These are phyloP conservation scores for Patella caerulea DNA, from an alignment of 2,888 invertebrate genomes.

Conservation along the genomic window DNA sequence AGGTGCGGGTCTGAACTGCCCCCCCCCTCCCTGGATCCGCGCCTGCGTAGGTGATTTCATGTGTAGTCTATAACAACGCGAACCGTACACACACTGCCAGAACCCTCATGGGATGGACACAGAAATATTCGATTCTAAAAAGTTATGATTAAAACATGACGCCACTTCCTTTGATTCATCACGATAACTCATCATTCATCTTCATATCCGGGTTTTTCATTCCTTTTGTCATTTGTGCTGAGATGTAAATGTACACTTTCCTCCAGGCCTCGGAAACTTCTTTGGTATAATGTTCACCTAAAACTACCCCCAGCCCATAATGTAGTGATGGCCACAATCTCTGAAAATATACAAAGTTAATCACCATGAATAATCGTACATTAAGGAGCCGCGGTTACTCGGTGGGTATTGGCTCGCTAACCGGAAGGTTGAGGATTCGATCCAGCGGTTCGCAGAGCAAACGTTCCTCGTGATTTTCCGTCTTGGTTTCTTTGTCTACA, in stretches of 20 bases:
- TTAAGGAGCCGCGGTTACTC: no score
- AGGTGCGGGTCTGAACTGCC: no score
- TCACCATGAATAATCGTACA: background rate
- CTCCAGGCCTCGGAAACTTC: slow-evolving; percentile 65
- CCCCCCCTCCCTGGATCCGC: no score
- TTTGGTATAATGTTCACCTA: slow-evolving; percentile 58
- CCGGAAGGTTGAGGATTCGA: no score
- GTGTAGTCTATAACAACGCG: no score
- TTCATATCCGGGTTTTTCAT: slow-evolving; percentile 61
- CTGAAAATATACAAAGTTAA: slow-evolving; percentile 45
- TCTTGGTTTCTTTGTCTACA: background rate
- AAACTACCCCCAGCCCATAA: slow-evolving; percentile 52
- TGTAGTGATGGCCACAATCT: slow-evolving; percentile 65
- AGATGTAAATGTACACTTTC: slow-evolving; percentile 63
- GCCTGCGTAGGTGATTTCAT: no score
- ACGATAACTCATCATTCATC: slow-evolving; percentile 38
- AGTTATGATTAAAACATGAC: no score
- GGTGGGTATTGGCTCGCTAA: no score
- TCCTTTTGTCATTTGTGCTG: slow-evolving; percentile 63
- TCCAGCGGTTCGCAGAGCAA: no score
- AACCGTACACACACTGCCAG: no score
- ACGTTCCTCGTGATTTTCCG: background rate
- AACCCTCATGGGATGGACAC: no score
- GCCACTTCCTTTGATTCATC: background rate
- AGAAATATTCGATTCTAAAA: no score